Base-by-base conservation (phyloP, 1,140 invertebrate genomes). In the Aradophagus sp. region DNA sequence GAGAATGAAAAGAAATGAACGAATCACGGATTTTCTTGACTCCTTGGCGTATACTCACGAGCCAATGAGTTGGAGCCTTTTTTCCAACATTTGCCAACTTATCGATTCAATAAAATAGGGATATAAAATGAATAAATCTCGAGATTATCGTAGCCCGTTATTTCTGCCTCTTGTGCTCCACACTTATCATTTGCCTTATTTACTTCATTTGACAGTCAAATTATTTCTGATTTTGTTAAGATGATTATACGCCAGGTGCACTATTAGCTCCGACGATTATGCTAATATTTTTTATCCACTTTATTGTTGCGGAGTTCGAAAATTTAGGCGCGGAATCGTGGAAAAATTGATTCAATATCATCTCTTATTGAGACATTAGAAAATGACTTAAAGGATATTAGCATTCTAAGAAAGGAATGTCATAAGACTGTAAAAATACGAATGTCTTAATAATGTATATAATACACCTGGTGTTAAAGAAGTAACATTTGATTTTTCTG, bases 111-210 rank as follows among this genome's bases (percentile, higher is more conserved):
- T n/a, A n/a, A n/a, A n/a, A n/a, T n/a, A n/a, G n/a, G n/a, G n/a
- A n/a, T n/a, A n/a, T n/a, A n/a, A n/a, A n/a, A n/a, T n/a, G n/a
- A n/a, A n/a, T n/a, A n/a, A n/a, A n/a, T n/a, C n/a, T n/a, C n/a
- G n/a, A n/a, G n/a, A n/a, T n/a, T n/a, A n/a, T n/a, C n/a, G n/a
- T n/a, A n/a, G n/a, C n/a, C n/a, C n/a, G n/a, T n/a, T n/a, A n/a
- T n/a, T n/a, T n/a, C n/a, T n/a, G n/a, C n/a, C n/a, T n/a, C n/a
- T n/a, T n/a, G n/a, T n/a, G n/a, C n/a, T n/a, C n/a, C n/a, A n/a
- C n/a, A n/a, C n/a, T n/a, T n/a, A n/a, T n/a, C 59, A 71, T 53
- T 65, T 45, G 53, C 36, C 31, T 65, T 59, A 65, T 71, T 71
- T 65, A 63, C 41, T 36, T 71, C 41, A 61, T 71, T 44, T 61